phyloP scores from a whole-genome alignment of 2,888 invertebrate species.

The Apotomis turbidana region DNA sequence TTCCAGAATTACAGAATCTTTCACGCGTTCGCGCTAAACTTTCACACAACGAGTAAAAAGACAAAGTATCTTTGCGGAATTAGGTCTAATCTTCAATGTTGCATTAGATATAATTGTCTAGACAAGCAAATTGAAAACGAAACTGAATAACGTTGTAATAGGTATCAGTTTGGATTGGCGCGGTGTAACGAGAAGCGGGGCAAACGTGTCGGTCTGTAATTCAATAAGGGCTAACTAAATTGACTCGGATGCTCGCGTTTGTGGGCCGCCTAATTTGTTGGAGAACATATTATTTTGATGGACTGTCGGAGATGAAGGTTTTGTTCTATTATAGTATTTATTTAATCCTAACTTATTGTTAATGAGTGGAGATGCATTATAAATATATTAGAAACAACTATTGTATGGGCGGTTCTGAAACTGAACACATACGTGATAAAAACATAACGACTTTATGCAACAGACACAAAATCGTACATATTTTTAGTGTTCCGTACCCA shows the following conservation, averaged over 20 bases:
- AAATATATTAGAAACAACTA: no score
- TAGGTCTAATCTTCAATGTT: slow-evolving; percentile 40
- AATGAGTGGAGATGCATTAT: no score
- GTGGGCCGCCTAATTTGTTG: slow-evolving; percentile 75
- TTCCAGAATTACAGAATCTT: slow-evolving; percentile 29
- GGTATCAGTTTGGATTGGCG: slow-evolving; percentile 47
- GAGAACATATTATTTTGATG: slow-evolving; percentile 76
- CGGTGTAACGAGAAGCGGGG: slow-evolving; percentile 48
- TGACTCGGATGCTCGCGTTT: slow-evolving; percentile 78
- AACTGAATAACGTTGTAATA: slow-evolving; percentile 42
- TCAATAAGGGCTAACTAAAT: slow-evolving; percentile 80
- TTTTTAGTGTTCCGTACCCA: no score
- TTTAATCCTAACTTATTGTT: neutral
- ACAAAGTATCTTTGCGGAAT: slow-evolving; percentile 42
- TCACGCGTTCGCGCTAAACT: slow-evolving; percentile 57
- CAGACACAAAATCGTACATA: no score
- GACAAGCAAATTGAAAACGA: slow-evolving; percentile 42
- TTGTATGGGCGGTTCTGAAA: no score
- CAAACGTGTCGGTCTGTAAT: slow-evolving; percentile 77
- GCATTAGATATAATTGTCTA: slow-evolving; percentile 24
- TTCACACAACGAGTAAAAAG: slow-evolving; percentile 44
- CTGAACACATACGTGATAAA: no score
- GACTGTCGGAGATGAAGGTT: slow-evolving; percentile 45
- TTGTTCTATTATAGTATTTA: neutral
- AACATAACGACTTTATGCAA: no score